phyloP scores from a whole-genome alignment of 2,888 invertebrate species.

The Bhutanitis thaidina region DNA sequence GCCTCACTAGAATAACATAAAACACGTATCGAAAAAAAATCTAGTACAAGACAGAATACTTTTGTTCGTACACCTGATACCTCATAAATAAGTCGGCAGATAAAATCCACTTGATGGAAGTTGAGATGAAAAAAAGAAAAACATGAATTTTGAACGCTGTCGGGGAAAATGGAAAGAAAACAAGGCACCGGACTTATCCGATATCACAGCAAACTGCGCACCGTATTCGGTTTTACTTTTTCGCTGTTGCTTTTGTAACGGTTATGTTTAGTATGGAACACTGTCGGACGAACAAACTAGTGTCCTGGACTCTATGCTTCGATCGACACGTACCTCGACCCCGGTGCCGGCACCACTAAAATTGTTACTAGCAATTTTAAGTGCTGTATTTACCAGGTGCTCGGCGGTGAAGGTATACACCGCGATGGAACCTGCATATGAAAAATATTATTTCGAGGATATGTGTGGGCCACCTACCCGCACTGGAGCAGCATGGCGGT shows the following conservation, averaged over 20 bases:
- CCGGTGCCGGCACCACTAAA: no score
- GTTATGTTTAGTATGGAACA: background rate
- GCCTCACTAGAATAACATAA: constrained; percentile 1
- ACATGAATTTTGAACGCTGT: constrained; percentile 6
- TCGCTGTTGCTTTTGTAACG: background rate
- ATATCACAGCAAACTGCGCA: background rate
- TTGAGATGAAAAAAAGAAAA: background rate
- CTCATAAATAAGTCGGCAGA: constrained; percentile 13
- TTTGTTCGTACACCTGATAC: constrained; percentile 20
- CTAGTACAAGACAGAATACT: constrained; percentile 6
- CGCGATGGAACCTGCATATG: no score
- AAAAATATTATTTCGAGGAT: no score
- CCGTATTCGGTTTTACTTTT: background rate
- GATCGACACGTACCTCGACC: no score
- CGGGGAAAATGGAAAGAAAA: constrained; percentile 7
- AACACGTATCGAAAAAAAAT: constrained; percentile 25
- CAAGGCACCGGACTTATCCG: constrained; percentile 6
- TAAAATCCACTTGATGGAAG: background rate
- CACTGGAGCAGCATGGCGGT: no score
- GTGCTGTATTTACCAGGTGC: no score
- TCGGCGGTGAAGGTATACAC: no score
- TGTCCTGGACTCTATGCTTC: no score
- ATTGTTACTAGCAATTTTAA: no score
- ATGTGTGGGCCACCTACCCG: no score
- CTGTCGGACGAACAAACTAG: no score